A percentile compares a stretch with the other conserved stretches of the same genome.
These are phyloP conservation scores for Cossypha polioptera DNA, from an alignment of 2,797 vertebrate genomes.

Conservation along the genomic window DNA sequence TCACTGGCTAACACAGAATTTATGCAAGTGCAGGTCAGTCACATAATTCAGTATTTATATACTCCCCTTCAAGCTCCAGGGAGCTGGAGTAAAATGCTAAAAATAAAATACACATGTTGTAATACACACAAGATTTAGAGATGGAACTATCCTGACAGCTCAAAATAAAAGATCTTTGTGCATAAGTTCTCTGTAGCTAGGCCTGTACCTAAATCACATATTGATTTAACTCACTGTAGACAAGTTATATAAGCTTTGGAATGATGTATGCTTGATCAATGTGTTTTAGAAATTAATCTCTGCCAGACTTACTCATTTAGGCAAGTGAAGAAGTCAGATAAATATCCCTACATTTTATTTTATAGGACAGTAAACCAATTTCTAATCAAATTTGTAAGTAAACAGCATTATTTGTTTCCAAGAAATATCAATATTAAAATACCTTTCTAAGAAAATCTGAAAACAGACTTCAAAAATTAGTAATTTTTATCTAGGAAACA, in stretches of 20 bases:
- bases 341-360: conserved; percentile 17
- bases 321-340: conserved; percentile 33
- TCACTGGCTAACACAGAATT: conserved; percentile 20
- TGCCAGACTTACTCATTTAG: conserved; percentile 13
- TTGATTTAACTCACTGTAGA: conserved; percentile 27
- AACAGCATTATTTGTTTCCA: conserved; percentile 25
- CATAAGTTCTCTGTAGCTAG: background rate
- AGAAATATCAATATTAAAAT: conserved; percentile 5
- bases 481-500: background rate
- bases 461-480: background rate
- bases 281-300: conserved; percentile 15
- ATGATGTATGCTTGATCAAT: conserved; percentile 12
- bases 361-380: conserved; percentile 28
- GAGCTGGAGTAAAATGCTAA: conserved; percentile 16
- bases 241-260: background rate
- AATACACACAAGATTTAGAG: conserved; percentile 11
- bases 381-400: conserved; percentile 24
- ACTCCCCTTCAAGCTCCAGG: conserved; percentile 24
- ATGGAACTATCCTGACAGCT: background rate
- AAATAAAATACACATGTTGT: conserved; percentile 35
- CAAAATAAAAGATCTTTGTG: conserved; percentile 25
- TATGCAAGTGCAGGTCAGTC: conserved; percentile 35
- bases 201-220: conserved; percentile 24
- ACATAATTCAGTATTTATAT: conserved; percentile 37
- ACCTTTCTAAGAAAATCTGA: background rate